These are phyloP conservation scores for Riparia riparia DNA, from an alignment of 2,113 vertebrate genomes.

Conservation along the genomic window DNA sequence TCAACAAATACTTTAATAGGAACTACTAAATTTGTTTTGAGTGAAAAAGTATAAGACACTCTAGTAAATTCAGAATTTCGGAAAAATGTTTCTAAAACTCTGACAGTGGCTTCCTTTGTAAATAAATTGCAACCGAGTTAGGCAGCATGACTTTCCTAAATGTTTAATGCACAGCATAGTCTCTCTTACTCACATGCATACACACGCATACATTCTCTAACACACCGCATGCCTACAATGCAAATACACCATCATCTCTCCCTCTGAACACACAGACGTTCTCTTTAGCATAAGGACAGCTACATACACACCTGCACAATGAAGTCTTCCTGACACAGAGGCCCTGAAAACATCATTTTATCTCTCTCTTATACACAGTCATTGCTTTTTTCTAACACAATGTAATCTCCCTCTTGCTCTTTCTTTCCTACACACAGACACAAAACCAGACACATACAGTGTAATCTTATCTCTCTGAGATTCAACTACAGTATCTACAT, in stretches of 20 bases:
- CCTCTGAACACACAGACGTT: not conserved
- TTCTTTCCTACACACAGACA: not conserved
- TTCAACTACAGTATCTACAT: constrained; percentile 53
- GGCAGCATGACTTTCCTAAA: not conserved
- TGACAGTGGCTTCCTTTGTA: not conserved
- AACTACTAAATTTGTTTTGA: not conserved
- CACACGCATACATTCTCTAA: not conserved
- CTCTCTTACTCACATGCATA: not conserved
- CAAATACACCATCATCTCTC: not conserved
- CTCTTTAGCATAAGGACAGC: not conserved
- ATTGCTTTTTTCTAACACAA: constrained; percentile 14
- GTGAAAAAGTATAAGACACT: not conserved
- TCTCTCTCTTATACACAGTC: constrained; percentile 19
- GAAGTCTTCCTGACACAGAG: constrained; percentile 20
- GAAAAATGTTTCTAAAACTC: not conserved
- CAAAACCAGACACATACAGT: not conserved
- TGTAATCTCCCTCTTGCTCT: constrained; percentile 28
- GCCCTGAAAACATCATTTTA: constrained; percentile 37
- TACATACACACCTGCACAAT: not conserved
- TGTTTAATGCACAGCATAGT: not conserved
- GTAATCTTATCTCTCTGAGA: constrained; percentile 51
- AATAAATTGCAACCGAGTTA: not conserved
- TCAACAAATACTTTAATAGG: not conserved
- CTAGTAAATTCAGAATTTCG: not conserved
- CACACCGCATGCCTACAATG: not conserved